Base-by-base conservation (phyloP, 2,113 vertebrate species). In the Ameiurus melas region DNA sequence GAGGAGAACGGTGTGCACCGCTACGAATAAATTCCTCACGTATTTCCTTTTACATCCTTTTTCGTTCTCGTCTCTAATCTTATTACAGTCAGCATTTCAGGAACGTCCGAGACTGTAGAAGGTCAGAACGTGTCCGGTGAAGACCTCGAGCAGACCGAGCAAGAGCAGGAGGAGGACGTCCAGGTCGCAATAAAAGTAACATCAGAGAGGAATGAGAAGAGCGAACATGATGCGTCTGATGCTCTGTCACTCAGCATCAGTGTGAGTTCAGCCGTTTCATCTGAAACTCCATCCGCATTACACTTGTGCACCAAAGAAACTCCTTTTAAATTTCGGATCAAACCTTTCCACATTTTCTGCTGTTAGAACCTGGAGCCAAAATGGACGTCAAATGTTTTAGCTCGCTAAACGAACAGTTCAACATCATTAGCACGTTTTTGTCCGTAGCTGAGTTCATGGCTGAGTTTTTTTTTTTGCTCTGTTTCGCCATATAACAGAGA, bases 1-100 rank as follows among this genome's bases (percentile, higher is more conserved):
- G 91, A 90, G 62, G 92, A 93, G 55, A 90, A 12, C 92, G 95
- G 43, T 95, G 20, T 85, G 43, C 4, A 36, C 58, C 20, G 0
- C 33, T 25, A 62, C 80, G 43, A 6, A 1, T 51, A 77, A 68
- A 78, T 19, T 58, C 2, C 3, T 1, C n/a, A 47, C 17, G 2
- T 58, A 22, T 19, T 19, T 53, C 19, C 73, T 66, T 39, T 19
- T 43, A 36, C 33, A 4, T 17, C 27, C n/a, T 7, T 70, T 70
- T 36, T 47, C 43, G 7, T 47, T 6, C 43, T 47, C 43, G 6
- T 47, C 7, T 47, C 43, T 47, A 47, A 47, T 47, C 62, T 75
- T 39, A 36, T 68, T 33, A 36, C 66, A 71, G 60, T 30, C 25
- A 4, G 27, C 1, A 3, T 16, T 55, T 55, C 27, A 2, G 3